Percentiles rank a stretch among this genome's conserved stretches.
Conservation (phyloP, 1,140 invertebrate genomes). For the Trypoxylus dichotomus region DNA sequence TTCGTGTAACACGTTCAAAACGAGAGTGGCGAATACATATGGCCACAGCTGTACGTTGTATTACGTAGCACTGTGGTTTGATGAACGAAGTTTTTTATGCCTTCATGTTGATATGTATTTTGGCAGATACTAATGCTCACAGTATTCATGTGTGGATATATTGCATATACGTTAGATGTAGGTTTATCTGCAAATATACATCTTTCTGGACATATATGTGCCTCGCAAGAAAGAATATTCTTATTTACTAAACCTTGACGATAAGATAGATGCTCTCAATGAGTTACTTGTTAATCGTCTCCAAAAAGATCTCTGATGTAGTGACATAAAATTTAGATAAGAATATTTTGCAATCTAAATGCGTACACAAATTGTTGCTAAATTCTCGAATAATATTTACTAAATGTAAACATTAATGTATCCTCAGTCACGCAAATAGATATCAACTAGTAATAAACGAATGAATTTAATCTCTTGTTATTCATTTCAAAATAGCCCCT, state of each 20-base stretch:
- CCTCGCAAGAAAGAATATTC: not conserved
- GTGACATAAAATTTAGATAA: not conserved
- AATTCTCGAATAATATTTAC: constrained; percentile 8
- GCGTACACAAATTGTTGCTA: constrained; percentile 10
- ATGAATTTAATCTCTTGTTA: not conserved
- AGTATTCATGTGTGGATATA: no score
- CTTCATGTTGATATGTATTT: no score
- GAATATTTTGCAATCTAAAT: not conserved
- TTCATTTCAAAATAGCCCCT: not conserved
- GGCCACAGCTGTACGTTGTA: no score
- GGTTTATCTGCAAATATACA: no score
- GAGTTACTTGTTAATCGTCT: not conserved
- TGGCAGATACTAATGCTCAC: no score
- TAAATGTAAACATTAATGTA: not conserved
- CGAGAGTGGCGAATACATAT: no score
- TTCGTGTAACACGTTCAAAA: no score
- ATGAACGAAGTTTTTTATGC: no score
- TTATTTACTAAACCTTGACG: not conserved
- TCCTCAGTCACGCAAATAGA: not conserved
- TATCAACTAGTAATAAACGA: not conserved
- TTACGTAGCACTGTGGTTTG: no score
- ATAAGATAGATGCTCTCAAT: constrained; percentile 1
- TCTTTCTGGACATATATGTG: no score
- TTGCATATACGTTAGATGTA: no score
- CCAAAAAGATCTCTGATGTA: not conserved